Percentiles rank a stretch among this genome's conserved stretches.
Evolutionary conservation across 2,797 vertebrate genomes (phyloP).

Genomic region (Fratercula arctica): DNA sequence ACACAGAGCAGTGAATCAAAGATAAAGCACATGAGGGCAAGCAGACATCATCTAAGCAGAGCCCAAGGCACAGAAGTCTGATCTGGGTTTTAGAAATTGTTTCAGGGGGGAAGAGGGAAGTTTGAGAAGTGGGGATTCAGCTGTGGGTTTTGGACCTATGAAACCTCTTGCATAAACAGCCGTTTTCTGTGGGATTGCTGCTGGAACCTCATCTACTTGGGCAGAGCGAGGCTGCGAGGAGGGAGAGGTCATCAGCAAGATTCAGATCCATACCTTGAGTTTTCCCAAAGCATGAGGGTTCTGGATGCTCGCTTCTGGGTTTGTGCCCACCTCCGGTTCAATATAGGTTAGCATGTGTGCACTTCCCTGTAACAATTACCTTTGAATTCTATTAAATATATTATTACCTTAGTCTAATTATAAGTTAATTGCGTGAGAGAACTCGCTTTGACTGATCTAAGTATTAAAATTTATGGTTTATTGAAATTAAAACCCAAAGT

Average conservation of each 20-base stretch:
- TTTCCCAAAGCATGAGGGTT: background rate
- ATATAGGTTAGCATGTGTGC: background rate
- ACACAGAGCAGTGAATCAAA: background rate
- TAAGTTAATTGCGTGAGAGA: constrained; percentile 32
- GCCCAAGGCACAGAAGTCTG: background rate
- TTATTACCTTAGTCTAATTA: constrained; percentile 50
- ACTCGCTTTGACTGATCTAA: constrained; percentile 30
- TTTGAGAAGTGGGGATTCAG: background rate
- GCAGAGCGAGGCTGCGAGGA: background rate
- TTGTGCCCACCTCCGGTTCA: background rate
- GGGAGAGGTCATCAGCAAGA: background rate
- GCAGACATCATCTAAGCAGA: background rate
- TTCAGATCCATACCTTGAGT: background rate
- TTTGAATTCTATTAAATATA: background rate
- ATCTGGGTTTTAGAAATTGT: background rate
- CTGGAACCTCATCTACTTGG: background rate
- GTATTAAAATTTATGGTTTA: constrained; percentile 51
- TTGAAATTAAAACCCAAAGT: constrained; percentile 31
- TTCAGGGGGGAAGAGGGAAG: background rate
- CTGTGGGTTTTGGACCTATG: background rate
- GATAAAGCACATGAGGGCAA: background rate
- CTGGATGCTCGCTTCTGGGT: background rate
- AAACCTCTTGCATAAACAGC: background rate
- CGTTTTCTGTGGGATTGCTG: background rate
- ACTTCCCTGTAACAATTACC: background rate